These are phyloP conservation scores for Invenusta paracnida DNA, from an alignment of 2,888 invertebrate species.

Conservation along the genomic window DNA sequence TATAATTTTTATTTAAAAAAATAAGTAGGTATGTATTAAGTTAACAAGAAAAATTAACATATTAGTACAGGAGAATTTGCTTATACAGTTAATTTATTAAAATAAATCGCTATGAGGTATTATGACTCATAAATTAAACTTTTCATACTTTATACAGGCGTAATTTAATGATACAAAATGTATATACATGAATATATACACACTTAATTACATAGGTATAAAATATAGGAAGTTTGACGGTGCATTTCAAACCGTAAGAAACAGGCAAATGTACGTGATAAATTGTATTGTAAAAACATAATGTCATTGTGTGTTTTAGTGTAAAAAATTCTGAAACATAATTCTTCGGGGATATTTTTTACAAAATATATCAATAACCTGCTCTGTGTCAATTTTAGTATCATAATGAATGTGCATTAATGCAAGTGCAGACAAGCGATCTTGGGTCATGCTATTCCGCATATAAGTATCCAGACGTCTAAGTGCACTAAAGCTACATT, in stretches of 20 bases:
- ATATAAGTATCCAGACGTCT: slow-evolving; percentile 33
- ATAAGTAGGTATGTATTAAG: slow-evolving; percentile 14
- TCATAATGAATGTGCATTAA: slow-evolving; percentile 37
- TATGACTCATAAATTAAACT: neutral
- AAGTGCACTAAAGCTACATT: slow-evolving; percentile 32
- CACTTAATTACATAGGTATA: neutral
- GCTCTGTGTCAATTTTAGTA: slow-evolving; percentile 31
- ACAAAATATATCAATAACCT: slow-evolving; percentile 35
- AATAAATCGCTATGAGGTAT: neutral
- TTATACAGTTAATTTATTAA: neutral
- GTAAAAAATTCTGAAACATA: neutral
- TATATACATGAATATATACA: neutral
- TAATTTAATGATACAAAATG: neutral
- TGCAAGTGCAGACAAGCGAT: slow-evolving; percentile 34
- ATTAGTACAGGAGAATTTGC: neutral
- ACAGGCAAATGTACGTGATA: neutral
- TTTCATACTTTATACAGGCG: neutral
- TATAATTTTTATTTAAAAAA: slow-evolving; percentile 28
- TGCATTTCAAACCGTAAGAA: neutral
- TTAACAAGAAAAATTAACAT: neutral
- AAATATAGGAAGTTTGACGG: neutral
- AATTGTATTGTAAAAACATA: neutral
- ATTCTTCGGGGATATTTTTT: neutral
- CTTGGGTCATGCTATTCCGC: slow-evolving; percentile 23
- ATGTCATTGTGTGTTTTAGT: neutral